phyloP scores from a whole-genome alignment of 2,113 vertebrate genomes.

The Chitala chitala region DNA sequence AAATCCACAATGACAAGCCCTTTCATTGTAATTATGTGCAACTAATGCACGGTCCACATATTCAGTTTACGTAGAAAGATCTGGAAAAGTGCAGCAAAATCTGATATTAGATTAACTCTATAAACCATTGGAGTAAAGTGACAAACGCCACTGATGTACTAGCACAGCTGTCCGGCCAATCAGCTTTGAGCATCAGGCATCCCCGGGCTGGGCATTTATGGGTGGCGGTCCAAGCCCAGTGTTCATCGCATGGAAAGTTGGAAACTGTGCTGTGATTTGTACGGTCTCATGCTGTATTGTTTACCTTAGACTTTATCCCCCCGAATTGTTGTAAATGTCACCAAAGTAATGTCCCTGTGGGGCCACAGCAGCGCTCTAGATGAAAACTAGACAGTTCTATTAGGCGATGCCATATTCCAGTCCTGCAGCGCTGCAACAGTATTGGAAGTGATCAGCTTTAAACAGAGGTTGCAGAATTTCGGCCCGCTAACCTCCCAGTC shows the following conservation, averaged over 20 bases:
- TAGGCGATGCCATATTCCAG: background rate
- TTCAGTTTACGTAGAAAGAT: background rate
- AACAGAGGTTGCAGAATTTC: background rate
- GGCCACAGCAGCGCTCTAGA: background rate
- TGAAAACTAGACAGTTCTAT: background rate
- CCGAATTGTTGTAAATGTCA: slow-evolving; percentile 8
- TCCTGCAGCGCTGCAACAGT: background rate
- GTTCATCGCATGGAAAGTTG: background rate
- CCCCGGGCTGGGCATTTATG: background rate
- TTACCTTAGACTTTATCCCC: background rate
- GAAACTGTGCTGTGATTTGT: slow-evolving; percentile 1
- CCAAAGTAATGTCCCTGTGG: background rate
- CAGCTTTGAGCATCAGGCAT: background rate
- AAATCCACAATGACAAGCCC: background rate
- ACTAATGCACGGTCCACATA: too few relatives aligned
- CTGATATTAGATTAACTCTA: background rate
- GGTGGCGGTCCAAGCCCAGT: background rate
- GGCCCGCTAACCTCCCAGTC: background rate
- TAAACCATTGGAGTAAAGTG: background rate
- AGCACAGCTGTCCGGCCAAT: background rate
- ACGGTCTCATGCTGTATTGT: background rate
- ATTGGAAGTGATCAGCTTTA: background rate
- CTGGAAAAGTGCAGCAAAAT: background rate
- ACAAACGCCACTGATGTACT: background rate
- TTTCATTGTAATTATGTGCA: too few relatives aligned